Evolutionary conservation across 1,140 invertebrate species (phyloP).

Genomic region (Plectrocnemia conspersa): DNA sequence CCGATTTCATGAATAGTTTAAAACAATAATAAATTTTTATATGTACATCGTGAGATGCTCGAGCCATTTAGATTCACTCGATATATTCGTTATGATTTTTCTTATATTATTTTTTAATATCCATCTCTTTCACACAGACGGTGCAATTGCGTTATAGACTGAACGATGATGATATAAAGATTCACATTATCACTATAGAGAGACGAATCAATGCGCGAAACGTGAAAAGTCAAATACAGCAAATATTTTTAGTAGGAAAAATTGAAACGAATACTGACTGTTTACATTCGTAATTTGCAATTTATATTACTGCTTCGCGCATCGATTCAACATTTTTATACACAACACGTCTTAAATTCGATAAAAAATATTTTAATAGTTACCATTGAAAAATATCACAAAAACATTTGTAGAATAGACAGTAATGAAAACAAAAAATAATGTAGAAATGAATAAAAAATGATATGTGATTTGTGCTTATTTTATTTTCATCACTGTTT

Average conservation of each 20-base stretch:
- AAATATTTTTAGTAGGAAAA: too few relatives aligned
- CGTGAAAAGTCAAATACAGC: too few relatives aligned
- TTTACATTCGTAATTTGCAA: too few relatives aligned
- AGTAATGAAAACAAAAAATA: slow-evolving; percentile 14
- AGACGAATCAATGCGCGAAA: too few relatives aligned
- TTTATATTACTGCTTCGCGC: not conserved
- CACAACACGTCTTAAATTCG: not conserved
- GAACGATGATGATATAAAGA: too few relatives aligned
- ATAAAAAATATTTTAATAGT: slow-evolving; percentile 10
- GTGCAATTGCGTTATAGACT: too few relatives aligned
- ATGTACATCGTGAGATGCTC: slow-evolving; percentile 28
- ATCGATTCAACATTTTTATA: not conserved
- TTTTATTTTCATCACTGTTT: slow-evolving; percentile 8
- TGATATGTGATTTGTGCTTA: not conserved
- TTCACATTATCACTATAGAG: too few relatives aligned
- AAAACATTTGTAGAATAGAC: slow-evolving; percentile 10
- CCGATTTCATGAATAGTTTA: slow-evolving; percentile 5
- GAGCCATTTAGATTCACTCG: slow-evolving; percentile 10
- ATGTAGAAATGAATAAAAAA: slow-evolving; percentile 5
- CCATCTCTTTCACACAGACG: too few relatives aligned
- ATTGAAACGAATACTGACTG: too few relatives aligned
- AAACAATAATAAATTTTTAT: slow-evolving; percentile 20
- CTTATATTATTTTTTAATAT: too few relatives aligned
- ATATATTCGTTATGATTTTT: too few relatives aligned
- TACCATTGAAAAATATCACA: slow-evolving; percentile 27